Base-by-base conservation (phyloP, 2,797 vertebrate genomes). In the Telmatherina bonti region DNA sequence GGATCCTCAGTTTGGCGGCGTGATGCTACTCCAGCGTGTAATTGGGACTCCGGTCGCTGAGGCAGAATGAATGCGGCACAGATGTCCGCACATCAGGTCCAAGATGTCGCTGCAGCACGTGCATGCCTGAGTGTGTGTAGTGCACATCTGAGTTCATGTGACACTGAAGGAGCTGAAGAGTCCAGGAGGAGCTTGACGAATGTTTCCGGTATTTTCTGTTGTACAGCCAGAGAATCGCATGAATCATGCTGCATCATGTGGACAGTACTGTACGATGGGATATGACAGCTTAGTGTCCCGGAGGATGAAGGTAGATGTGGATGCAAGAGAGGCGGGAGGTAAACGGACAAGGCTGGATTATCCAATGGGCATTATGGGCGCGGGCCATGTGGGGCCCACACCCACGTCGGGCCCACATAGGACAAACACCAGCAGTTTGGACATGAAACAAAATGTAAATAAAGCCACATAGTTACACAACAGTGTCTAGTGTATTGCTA, bases 1-100 rank as follows among this genome's bases (percentile, higher is more conserved):
- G 80, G 89, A 89, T 89, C 85, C 85, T 85, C 86, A 85, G 90
- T 82, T 79, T 65, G 43, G 78, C 78, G 78, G 72, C 62, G 83
- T 78, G 80, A 88, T 62, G 62, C 85, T 93, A 93, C 93, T 93
- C 90, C 89, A 93, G 91, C 89, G 77, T 93, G 89, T 93, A 92
- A 93, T 91, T 89, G 87, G 54, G 85, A 83, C 90, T 85, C 76
- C 88, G 82, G 78, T 79, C 85, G 68, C 76, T 63, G 88, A 89
- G 82, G 79, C 88, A 84, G 76, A 89, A 86, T 74, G 78, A 91
- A 81, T 72, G 74, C 76, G 75, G 85, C 88, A 84, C 85, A 91
- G 90, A 92, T 91, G 89, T 90, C 85, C 78, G 51, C 66, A 72
- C 68, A 69, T 53, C 0, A 8, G 65, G 67, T 77, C 69, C 68